phyloP scores from a whole-genome alignment of 2,113 vertebrate species.

The Anguilla rostrata region DNA sequence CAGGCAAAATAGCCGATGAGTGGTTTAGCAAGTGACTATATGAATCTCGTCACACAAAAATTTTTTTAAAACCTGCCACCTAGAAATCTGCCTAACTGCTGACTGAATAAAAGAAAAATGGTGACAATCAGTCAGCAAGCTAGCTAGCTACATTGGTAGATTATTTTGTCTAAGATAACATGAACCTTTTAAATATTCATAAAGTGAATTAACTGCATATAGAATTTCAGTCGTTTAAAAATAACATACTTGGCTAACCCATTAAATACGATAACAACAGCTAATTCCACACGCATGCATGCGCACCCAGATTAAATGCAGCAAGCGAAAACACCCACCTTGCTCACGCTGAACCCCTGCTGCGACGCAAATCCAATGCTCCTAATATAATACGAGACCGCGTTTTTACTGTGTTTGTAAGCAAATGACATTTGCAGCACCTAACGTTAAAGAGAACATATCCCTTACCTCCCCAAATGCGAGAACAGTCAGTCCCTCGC shows the following conservation, averaged over 20 bases:
- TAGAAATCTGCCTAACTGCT: not conserved
- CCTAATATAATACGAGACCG: not conserved
- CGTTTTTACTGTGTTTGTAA: not conserved
- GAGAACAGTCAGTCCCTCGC: not conserved
- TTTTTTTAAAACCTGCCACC: not conserved
- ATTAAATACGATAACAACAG: not conserved
- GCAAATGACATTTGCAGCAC: not conserved
- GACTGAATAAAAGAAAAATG: not conserved
- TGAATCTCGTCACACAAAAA: not conserved
- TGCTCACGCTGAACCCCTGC: not conserved
- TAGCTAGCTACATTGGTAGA: not conserved
- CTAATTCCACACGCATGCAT: not conserved
- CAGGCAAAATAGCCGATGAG: not conserved
- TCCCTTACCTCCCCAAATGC: constrained; percentile 1
- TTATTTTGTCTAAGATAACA: not conserved
- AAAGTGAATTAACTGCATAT: not conserved
- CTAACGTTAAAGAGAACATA: not conserved
- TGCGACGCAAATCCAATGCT: not conserved
- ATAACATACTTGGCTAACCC: not conserved
- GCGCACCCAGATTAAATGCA: not conserved
- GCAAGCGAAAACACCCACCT: not conserved
- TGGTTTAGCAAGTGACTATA: not conserved
- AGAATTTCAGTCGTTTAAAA: not conserved
- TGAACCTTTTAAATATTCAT: not conserved
- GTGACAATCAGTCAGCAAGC: not conserved